These are phyloP conservation scores for Cremastinae sp. DNA, from an alignment of 2,888 invertebrate species.

Conservation along the genomic window DNA sequence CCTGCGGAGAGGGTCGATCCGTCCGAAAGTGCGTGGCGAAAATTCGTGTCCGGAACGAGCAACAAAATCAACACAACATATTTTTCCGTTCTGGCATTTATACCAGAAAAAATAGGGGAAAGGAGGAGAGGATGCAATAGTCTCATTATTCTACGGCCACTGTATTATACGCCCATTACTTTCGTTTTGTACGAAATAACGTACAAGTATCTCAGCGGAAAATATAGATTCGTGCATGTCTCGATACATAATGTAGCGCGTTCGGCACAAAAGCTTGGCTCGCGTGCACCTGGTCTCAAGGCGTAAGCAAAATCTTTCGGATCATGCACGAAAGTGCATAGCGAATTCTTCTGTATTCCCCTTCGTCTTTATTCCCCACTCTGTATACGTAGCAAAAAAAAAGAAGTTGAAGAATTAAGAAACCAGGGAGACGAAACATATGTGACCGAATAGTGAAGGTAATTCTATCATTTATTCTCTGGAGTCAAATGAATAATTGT, in stretches of 20 bases:
- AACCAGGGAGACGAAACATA: constrained; percentile 23
- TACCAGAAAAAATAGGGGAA: neutral
- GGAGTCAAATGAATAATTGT: too few species aligned
- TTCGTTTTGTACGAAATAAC: constrained; percentile 21
- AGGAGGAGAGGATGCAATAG: constrained; percentile 36
- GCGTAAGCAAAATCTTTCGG: constrained; percentile 50
- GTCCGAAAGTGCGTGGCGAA: constrained; percentile 51
- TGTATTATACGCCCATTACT: constrained; percentile 37
- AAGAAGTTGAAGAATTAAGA: constrained; percentile 6
- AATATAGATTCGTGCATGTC: constrained; percentile 41
- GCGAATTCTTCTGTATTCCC: neutral
- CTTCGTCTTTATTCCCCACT: constrained; percentile 10
- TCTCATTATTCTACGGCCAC: constrained; percentile 54
- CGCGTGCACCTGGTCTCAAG: constrained; percentile 66
- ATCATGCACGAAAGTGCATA: constrained; percentile 57
- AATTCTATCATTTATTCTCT: too few species aligned
- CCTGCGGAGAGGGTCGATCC: constrained; percentile 59
- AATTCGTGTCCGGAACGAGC: constrained; percentile 46
- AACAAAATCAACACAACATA: neutral
- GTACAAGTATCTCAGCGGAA: constrained; percentile 23
- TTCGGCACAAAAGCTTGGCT: constrained; percentile 46
- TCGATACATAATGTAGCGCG: constrained; percentile 57
- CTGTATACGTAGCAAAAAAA: neutral
- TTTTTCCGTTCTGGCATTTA: too few species aligned
- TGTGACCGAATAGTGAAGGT: too few species aligned